Evolutionary conservation across 1,140 invertebrate genomes (phyloP).

Genomic region (Andrena cerasifolii): DNA sequence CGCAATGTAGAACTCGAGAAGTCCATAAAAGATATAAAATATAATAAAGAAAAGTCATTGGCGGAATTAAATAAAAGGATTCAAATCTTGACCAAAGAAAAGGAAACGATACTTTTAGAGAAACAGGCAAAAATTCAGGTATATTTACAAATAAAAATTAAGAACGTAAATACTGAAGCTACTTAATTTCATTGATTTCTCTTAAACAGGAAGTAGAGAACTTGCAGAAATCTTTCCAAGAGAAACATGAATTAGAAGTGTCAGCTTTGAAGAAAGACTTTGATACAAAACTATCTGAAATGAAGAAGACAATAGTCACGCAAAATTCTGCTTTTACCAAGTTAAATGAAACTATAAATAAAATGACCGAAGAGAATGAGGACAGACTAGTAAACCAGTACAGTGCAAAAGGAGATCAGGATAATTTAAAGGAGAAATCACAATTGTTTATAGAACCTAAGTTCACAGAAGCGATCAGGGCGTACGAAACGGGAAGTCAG

Average conservation of each 20-base stretch:
- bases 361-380: neutral
- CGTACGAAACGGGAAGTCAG: neutral
- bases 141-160: neutral
- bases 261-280: constrained; percentile 13
- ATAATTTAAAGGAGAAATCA: neutral
- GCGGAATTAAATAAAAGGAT: constrained; percentile 13
- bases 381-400: neutral
- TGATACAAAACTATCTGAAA: constrained; percentile 9
- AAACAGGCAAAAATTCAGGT: constrained; percentile 31
- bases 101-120: neutral
- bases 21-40: neutral
- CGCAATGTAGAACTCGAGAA: constrained; percentile 5
- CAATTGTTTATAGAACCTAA: neutral
- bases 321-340: neutral
- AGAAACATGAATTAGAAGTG: constrained; percentile 1
- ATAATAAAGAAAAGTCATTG: neutral
- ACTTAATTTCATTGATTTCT: neutral
- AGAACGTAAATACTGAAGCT: neutral
- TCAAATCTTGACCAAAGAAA: constrained; percentile 36
- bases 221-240: constrained; percentile 1
- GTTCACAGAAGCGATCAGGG: neutral
- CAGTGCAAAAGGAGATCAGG: neutral
- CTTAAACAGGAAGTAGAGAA: constrained; percentile 11
- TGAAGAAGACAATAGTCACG: neutral
- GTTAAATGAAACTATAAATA: constrained; percentile 11